These are phyloP conservation scores for Helicoverpa zea DNA, from an alignment of 1,140 invertebrate genomes.

Conservation along the genomic window DNA sequence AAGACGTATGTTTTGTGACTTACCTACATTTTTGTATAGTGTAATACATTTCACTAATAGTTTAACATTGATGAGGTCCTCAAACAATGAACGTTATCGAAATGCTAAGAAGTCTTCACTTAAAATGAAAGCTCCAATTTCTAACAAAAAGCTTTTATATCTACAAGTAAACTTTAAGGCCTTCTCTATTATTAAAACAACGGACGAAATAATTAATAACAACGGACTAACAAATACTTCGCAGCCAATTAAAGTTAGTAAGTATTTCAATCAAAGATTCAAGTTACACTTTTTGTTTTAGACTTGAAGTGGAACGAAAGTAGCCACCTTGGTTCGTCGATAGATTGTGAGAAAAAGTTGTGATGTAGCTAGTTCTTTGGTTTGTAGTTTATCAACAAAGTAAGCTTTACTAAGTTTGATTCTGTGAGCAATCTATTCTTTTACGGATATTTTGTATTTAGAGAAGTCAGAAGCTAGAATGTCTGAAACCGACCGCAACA, in stretches of 20 bases:
- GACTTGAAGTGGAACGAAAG: background rate
- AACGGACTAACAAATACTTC: conserved; percentile 13
- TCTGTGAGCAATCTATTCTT: too few species aligned
- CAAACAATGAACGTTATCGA: background rate
- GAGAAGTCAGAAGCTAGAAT: too few species aligned
- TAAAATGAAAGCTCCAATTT: background rate
- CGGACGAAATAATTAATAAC: conserved; percentile 32
- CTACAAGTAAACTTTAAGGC: background rate
- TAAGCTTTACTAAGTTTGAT: too few species aligned
- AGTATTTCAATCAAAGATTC: conserved; percentile 17
- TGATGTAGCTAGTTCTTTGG: background rate
- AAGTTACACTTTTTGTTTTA: conserved; percentile 4
- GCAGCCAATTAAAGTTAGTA: conserved; percentile 21
- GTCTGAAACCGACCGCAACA: too few species aligned
- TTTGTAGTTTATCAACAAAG: too few species aligned
- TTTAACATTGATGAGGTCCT: too few species aligned
- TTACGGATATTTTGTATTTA: too few species aligned
- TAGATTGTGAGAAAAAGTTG: background rate
- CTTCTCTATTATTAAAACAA: conserved; percentile 30
- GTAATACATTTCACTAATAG: too few species aligned
- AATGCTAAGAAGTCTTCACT: background rate
- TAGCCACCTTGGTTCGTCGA: background rate
- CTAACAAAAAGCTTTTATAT: conserved; percentile 24
- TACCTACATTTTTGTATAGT: too few species aligned
- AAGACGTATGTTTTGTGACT: too few species aligned